phyloP scores from a whole-genome alignment of 1,140 invertebrate species.

The Pygmarrhopalites habei region DNA sequence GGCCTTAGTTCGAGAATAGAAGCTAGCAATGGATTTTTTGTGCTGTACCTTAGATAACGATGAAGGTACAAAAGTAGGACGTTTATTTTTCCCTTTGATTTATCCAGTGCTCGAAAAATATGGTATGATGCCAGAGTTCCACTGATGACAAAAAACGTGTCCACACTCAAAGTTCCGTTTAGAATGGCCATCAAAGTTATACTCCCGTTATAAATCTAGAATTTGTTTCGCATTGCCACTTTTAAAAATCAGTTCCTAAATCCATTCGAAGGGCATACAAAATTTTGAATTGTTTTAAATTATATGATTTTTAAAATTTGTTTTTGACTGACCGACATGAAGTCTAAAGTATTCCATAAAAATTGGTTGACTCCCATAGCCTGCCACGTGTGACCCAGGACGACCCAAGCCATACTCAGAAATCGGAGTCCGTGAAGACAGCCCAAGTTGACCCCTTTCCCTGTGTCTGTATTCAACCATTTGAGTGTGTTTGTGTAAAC shows the following conservation, averaged over 20 bases:
- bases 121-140: slow-evolving; percentile 30
- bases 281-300: neutral
- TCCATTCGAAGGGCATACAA: slow-evolving; percentile 38
- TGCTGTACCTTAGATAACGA: slow-evolving; percentile 17
- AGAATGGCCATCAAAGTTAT: slow-evolving; percentile 23
- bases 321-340: slow-evolving; percentile 6
- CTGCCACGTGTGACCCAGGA: slow-evolving; percentile 46
- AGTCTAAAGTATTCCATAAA: slow-evolving; percentile 9
- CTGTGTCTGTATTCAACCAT: slow-evolving; percentile 40
- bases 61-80: slow-evolving; percentile 1
- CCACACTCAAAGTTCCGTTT: slow-evolving; percentile 47
- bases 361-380: neutral
- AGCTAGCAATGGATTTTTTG: no score
- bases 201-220: slow-evolving; percentile 43
- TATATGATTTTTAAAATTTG: slow-evolving; percentile 8
- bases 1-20: no score
- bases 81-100: slow-evolving; percentile 8
- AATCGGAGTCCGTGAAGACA: slow-evolving; percentile 45
- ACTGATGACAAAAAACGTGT: slow-evolving; percentile 46
- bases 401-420: slow-evolving; percentile 49
- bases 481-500: slow-evolving; percentile 44
- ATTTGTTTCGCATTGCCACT: slow-evolving; percentile 41
- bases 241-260: slow-evolving; percentile 44
- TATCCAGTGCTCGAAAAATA: slow-evolving; percentile 16
- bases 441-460: slow-evolving; percentile 27